Conservation (phyloP, 2,888 invertebrate species). For the Catotricha subobsoleta region DNA sequence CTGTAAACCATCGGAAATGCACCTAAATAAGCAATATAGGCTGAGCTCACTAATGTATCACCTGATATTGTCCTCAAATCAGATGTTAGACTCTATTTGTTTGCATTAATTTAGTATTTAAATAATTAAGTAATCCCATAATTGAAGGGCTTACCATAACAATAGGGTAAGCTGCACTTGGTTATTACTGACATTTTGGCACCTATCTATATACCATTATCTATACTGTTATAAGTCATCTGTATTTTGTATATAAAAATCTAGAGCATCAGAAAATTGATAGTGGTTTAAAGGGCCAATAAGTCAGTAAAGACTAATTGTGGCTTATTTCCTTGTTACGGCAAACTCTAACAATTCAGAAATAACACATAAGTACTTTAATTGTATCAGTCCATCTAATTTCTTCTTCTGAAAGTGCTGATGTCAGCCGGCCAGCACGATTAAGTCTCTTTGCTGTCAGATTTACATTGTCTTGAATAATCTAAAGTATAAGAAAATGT, state of each 20-base stretch:
- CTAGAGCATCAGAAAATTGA: too few relatives aligned
- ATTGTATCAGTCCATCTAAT: conserved; percentile 65
- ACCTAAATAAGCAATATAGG: conserved; percentile 78
- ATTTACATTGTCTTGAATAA: conserved; percentile 51
- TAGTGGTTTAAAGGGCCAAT: too few relatives aligned
- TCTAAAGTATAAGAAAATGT: background rate
- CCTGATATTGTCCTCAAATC: conserved; percentile 60
- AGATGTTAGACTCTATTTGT: conserved; percentile 39
- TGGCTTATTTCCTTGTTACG: too few relatives aligned
- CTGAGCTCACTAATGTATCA: conserved; percentile 72
- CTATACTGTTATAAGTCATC: too few relatives aligned
- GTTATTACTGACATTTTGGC: too few relatives aligned
- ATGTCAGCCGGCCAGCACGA: conserved; percentile 67
- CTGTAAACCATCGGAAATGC: conserved; percentile 66
- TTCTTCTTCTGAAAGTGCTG: conserved; percentile 75
- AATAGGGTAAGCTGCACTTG: too few relatives aligned
- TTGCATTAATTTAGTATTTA: conserved; percentile 9
- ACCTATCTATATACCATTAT: too few relatives aligned
- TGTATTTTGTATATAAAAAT: too few relatives aligned
- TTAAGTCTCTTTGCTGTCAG: conserved; percentile 59
- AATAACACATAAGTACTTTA: conserved; percentile 19
- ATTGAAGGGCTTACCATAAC: too few relatives aligned
- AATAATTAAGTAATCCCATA: too few relatives aligned
- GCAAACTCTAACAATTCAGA: too few relatives aligned
- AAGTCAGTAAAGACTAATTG: too few relatives aligned